Conservation (phyloP, 2,888 invertebrate species). For the Halictus ligatus region DNA sequence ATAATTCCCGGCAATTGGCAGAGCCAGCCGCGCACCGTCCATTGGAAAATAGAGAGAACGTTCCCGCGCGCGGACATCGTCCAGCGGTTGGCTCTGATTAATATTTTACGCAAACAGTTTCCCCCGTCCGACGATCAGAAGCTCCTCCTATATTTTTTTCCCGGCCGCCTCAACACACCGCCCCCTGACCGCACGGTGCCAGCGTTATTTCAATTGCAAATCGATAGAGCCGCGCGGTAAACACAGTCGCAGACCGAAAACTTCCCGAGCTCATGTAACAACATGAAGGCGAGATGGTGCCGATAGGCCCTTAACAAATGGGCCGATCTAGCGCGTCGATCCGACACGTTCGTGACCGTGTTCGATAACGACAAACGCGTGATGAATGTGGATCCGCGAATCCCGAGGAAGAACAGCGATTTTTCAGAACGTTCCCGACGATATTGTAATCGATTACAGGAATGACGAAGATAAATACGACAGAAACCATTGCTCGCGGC, state of each 20-base stretch:
- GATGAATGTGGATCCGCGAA: neutral
- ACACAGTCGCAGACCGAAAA: constrained; percentile 32
- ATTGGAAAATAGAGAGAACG: constrained; percentile 23
- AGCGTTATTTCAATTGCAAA: constrained; percentile 65
- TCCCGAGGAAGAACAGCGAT: neutral
- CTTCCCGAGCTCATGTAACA: constrained; percentile 30
- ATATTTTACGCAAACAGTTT: constrained; percentile 60
- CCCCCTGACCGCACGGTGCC: constrained; percentile 42
- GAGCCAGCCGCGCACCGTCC: neutral
- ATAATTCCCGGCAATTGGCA: constrained; percentile 43
- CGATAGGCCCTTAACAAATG: constrained; percentile 17
- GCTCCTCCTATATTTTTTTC: constrained; percentile 63
- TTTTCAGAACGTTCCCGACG: neutral
- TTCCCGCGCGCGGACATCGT: constrained; percentile 56
- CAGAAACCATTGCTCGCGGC: no score
- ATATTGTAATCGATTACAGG: neutral
- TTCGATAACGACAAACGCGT: constrained; percentile 6
- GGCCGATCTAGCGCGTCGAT: neutral
- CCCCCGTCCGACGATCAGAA: constrained; percentile 42
- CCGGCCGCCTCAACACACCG: constrained; percentile 49
- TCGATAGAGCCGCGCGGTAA: constrained; percentile 55
- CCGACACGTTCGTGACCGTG: neutral
- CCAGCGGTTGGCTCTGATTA: constrained; percentile 51
- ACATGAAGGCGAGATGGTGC: constrained; percentile 29
- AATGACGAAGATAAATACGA: neutral